phyloP scores from a whole-genome alignment of 37 sponge, comb jelly and placozoan species.

The Oscarella lobularis region DNA sequence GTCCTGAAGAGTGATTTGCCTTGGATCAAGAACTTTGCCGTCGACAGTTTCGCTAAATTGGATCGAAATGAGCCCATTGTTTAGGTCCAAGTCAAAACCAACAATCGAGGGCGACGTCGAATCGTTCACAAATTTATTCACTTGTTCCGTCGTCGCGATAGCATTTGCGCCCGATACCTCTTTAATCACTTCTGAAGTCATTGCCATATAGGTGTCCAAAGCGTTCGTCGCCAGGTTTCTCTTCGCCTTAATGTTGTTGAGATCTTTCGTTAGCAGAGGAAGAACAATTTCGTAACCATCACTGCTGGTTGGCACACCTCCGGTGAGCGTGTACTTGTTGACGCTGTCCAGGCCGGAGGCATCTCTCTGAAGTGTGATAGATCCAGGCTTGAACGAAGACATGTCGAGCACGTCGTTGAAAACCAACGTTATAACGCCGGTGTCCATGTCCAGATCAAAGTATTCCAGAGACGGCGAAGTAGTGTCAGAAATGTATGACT shows the following conservation, averaged over 20 bases:
- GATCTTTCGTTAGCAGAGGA: conserved; percentile 29
- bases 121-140: conserved; percentile 34
- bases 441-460: conserved; percentile 49
- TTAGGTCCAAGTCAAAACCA: conserved; percentile 43
- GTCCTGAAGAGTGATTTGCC: conserved; percentile 20
- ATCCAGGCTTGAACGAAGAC: conserved; percentile 18
- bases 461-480: conserved; percentile 24
- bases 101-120: conserved; percentile 28
- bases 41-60: conserved; percentile 62
- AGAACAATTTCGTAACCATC: conserved; percentile 71
- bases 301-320: conserved; percentile 13
- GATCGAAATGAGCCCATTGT: conserved; percentile 30
- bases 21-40: conserved; percentile 27
- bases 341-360: conserved; percentile 7
- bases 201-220: conserved; percentile 50
- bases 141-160: conserved; percentile 25
- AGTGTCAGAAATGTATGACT: conserved; percentile 12
- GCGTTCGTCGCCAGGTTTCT: conserved; percentile 38
- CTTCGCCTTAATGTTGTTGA: conserved; percentile 40
- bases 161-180: conserved; percentile 36
- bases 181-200: conserved; percentile 27
- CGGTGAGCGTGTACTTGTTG: conserved; percentile 37
- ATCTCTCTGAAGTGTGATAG: conserved; percentile 40
- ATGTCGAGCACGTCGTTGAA: conserved; percentile 64
- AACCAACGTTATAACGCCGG: conserved; percentile 36